These are phyloP conservation scores for Cynoglossus semilaevis DNA, from an alignment of 2,113 vertebrate species.

Conservation along the genomic window DNA sequence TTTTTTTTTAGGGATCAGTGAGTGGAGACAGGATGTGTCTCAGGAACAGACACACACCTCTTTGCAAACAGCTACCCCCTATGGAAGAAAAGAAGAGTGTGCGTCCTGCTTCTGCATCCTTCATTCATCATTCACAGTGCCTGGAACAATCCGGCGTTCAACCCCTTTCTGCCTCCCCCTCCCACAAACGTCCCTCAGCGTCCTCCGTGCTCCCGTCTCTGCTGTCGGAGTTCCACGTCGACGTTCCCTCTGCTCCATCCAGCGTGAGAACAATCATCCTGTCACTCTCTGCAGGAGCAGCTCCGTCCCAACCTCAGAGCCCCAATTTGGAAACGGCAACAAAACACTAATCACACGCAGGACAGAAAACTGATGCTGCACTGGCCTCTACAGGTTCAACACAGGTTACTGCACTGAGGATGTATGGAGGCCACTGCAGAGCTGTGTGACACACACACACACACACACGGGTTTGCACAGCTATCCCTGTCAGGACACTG, in stretches of 20 bases:
- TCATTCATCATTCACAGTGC: conserved; percentile 38
- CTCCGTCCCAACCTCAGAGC: conserved; percentile 31
- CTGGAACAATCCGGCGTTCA: conserved; percentile 17
- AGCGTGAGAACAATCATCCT: conserved; percentile 13
- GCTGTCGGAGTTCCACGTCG: neutral
- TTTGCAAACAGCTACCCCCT: conserved; percentile 49
- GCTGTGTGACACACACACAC: conserved; percentile 9
- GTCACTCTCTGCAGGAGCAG: conserved; percentile 10
- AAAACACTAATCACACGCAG: conserved; percentile 53
- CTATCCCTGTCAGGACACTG: too few relatives aligned
- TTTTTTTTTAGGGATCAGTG: conserved; percentile 9
- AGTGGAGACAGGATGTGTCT: neutral
- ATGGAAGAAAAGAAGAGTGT: conserved; percentile 28
- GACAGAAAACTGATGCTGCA: conserved; percentile 67
- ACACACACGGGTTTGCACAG: neutral
- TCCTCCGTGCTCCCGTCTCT: conserved; percentile 5
- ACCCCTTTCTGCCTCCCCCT: neutral
- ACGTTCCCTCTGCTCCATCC: conserved; percentile 1
- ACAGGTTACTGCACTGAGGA: conserved; percentile 61
- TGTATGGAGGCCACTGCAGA: conserved; percentile 47
- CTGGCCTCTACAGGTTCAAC: conserved; percentile 70
- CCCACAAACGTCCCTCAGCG: conserved; percentile 5
- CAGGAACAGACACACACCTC: conserved; percentile 8
- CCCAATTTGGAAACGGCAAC: conserved; percentile 42
- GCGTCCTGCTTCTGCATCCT: conserved; percentile 14